A percentile compares a stretch with the other conserved stretches of the same genome.
These are phyloP conservation scores for Rhincodon typus DNA, from an alignment of 2,797 vertebrate genomes.

Conservation along the genomic window DNA sequence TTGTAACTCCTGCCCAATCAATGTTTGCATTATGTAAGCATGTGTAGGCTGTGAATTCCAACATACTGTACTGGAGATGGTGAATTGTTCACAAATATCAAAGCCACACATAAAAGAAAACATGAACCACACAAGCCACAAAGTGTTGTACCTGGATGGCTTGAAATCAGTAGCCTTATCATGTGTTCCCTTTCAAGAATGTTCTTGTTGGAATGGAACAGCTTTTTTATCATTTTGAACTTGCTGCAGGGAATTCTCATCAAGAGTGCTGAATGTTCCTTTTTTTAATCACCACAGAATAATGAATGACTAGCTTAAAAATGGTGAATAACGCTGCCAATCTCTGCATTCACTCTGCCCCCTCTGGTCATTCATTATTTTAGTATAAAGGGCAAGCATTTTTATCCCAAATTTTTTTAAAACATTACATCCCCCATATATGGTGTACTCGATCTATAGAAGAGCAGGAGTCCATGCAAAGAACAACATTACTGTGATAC, in stretches of 20 bases:
- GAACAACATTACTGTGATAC: not conserved
- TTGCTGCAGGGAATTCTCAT: not conserved
- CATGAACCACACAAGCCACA: not conserved
- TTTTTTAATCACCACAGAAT: not conserved
- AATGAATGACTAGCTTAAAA: not conserved
- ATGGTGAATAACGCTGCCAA: not conserved
- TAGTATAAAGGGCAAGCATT: not conserved
- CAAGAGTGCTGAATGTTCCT: not conserved
- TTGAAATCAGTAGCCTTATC: not conserved
- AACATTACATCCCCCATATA: not conserved
- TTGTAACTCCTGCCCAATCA: not conserved
- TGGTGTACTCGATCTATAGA: not conserved
- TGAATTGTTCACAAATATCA: not conserved
- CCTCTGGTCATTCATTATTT: not conserved
- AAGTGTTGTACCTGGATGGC: too few species aligned
- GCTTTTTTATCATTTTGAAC: constrained; percentile 29
- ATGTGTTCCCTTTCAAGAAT: not conserved
- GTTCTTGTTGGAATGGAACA: not conserved
- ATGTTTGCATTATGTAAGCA: not conserved
- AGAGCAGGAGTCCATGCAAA: not conserved
- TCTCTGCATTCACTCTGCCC: not conserved
- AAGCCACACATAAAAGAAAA: not conserved
- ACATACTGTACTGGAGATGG: not conserved
- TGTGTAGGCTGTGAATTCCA: not conserved
- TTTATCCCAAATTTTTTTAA: too few species aligned